phyloP scores from a whole-genome alignment of 2,113 vertebrate species.

The Phrynocephalus versicolor region DNA sequence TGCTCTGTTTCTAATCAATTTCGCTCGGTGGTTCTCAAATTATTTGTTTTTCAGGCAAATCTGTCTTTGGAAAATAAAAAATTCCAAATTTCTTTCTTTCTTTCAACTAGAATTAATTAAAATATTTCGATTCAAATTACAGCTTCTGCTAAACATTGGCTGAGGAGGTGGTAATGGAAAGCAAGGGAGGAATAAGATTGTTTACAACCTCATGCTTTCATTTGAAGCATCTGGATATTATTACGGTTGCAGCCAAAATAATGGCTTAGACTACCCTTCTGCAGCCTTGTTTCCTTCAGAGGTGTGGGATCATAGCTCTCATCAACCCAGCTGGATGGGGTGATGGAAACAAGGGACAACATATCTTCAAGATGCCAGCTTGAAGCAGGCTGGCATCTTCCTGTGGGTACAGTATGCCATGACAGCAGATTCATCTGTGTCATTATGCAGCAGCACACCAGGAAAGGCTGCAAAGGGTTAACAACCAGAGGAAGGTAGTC shows the following conservation, averaged over 20 bases:
- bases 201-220: constrained; percentile 10
- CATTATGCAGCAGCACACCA: too few species aligned
- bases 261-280: neutral
- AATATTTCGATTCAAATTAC: neutral
- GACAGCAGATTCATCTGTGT: too few species aligned
- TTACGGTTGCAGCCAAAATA: neutral
- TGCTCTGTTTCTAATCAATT: neutral
- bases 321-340: neutral
- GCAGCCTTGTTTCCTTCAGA: neutral
- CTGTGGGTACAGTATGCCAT: neutral
- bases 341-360: neutral
- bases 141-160: constrained; percentile 11
- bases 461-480: too few species aligned
- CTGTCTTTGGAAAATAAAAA: neutral
- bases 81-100: neutral
- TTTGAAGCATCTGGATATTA: constrained; percentile 20
- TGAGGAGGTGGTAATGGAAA: constrained; percentile 5
- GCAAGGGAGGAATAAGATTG: constrained; percentile 9
- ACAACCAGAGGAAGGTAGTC: too few species aligned
- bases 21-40: neutral
- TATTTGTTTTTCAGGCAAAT: neutral
- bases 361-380: neutral
- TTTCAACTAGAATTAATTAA: constrained; percentile 3
- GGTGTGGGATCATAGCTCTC: neutral
- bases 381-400: neutral